These are phyloP conservation scores for Hystrix brachyura DNA, from an alignment of 2,113 vertebrate species.

Conservation along the genomic window DNA sequence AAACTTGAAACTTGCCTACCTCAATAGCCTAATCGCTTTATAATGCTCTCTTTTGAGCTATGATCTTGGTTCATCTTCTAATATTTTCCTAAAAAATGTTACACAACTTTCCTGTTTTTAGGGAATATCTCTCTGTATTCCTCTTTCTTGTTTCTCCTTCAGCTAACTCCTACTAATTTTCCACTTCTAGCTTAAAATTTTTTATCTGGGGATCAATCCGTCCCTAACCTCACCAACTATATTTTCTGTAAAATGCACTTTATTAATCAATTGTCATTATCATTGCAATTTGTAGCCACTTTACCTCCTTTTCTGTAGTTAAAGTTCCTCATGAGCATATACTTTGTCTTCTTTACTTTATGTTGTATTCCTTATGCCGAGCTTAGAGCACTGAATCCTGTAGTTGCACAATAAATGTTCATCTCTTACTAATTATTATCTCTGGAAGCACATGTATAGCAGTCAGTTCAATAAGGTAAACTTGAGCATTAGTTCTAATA, in stretches of 20 bases:
- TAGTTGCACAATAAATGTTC: neutral
- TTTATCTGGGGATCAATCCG: neutral
- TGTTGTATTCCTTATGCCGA: neutral
- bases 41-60: neutral
- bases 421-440: neutral
- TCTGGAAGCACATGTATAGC: neutral
- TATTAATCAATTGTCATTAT: neutral
- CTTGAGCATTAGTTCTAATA: neutral
- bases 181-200: neutral
- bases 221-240: neutral
- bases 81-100: neutral
- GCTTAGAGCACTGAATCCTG: neutral
- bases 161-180: neutral
- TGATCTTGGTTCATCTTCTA: neutral
- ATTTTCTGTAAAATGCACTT: neutral
- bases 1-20: neutral
- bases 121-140: neutral
- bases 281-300: neutral
- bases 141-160: neutral
- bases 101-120: neutral
- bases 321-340: neutral
- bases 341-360: neutral
- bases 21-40: neutral
- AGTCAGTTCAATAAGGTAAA: neutral
- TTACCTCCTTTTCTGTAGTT: conserved; percentile 26